Base-by-base conservation (phyloP, 2,113 vertebrate genomes). In the Rhea americana region DNA sequence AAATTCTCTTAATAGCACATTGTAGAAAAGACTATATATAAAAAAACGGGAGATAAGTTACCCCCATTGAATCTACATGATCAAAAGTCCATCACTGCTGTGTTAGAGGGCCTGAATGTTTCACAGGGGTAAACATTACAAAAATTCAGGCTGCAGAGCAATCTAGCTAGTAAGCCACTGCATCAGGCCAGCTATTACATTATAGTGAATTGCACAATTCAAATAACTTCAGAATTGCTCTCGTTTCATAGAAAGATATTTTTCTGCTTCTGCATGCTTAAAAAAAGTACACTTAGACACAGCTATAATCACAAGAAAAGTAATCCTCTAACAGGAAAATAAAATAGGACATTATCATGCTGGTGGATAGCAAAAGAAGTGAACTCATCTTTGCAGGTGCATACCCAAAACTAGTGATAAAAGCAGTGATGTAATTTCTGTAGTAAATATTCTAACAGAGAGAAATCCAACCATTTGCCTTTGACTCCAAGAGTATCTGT, bases 271-370 rank as follows among this genome's bases (percentile, higher is more conserved):
- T 87, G 11, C 30, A 2, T 87, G 84, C 85, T 95, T 90, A 88
- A 93, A 94, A 87, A 92, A 93, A 82, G 78, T 83, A 70, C 51
- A 76, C 28, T 96, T 82, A 95, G 72, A 85, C 45, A 85, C 50
- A 72, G 41, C 53, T 89, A 37, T 85, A 88, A 85, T 92, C 87
- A 80, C 79, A 81, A 83, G 51, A 86, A 93, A 93, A 95, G 79
- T 96, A 96, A 75, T 95, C 84, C 87, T 96, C 78, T 89, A 97
- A 94, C 56, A 93, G 72, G 78, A 96, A 97, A 95, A 96, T 91
- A 24, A 96, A 94, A 93, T 37, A 87, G 63, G 41, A 84, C 39
- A 53, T 65, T 89, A 61, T 83, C 67, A 63, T 62, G 21, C 59
- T 67, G 35, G 24, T 68, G 86, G 82, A 85, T 63, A 93, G 93